A percentile compares a stretch with the other conserved stretches of the same genome.
phyloP scores from a whole-genome alignment of 2,888 invertebrate species.

The Julus scandinavius region DNA sequence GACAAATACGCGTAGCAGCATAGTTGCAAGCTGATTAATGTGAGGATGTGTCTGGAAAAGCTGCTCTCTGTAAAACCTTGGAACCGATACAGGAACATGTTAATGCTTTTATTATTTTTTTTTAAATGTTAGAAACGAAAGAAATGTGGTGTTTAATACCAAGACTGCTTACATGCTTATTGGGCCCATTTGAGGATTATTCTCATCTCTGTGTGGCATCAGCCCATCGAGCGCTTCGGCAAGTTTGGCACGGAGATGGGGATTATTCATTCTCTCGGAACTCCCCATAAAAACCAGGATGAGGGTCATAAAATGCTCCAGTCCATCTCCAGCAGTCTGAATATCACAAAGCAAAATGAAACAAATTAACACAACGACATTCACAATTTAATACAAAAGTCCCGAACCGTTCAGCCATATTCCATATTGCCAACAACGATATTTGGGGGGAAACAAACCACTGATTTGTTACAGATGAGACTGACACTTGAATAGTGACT shows the following conservation, averaged over 20 bases:
- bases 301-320: conserved; percentile 69
- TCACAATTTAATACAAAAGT: neutral
- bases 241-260: conserved; percentile 88
- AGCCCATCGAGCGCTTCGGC: conserved; percentile 90
- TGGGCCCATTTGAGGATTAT: neutral
- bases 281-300: conserved; percentile 91
- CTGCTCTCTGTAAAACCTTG: conserved; percentile 69
- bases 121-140: neutral
- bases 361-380: too few relatives aligned
- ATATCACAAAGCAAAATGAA: conserved; percentile 48
- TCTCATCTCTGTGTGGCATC: conserved; percentile 76
- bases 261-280: conserved; percentile 82
- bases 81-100: neutral
- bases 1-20: conserved; percentile 91
- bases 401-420: too few relatives aligned
- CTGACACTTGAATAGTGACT: too few relatives aligned
- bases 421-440: too few relatives aligned
- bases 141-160: neutral
- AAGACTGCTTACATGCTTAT: conserved; percentile 19
- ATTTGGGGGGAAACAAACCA: too few relatives aligned
- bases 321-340: conserved; percentile 59
- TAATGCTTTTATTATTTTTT: neutral
- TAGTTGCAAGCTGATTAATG: conserved; percentile 76
- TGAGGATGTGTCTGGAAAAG: conserved; percentile 81
- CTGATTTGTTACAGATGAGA: too few relatives aligned